phyloP scores from a whole-genome alignment of 1,140 invertebrate species.

The Habropoda laboriosa region DNA sequence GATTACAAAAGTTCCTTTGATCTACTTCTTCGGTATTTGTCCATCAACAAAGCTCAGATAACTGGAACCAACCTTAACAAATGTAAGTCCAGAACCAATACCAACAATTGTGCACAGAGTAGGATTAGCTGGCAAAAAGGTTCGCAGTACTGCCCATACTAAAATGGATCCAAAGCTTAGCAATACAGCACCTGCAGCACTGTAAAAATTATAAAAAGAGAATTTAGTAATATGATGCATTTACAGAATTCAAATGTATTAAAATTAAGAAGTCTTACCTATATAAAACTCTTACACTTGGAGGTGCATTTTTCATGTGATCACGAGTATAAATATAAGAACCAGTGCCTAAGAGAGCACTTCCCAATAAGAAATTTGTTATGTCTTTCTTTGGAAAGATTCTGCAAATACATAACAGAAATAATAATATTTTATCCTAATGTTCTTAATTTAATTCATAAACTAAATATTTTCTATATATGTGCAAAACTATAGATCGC shows the following conservation, averaged over 20 bases:
- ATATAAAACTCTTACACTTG: conserved; percentile 79
- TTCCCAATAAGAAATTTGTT: conserved; percentile 83
- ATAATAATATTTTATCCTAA: no score
- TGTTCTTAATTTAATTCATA: neutral
- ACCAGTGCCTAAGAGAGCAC: conserved; percentile 83
- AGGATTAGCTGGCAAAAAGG: conserved; percentile 85
- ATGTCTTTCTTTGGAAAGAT: conserved; percentile 83
- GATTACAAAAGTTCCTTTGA: neutral
- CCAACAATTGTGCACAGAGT: conserved; percentile 84
- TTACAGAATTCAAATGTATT: neutral
- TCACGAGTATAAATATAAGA: conserved; percentile 86
- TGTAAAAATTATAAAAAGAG: conserved; percentile 62
- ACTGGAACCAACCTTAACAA: conserved; percentile 84
- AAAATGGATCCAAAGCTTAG: conserved; percentile 89
- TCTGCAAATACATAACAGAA: conserved; percentile 63
- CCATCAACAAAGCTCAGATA: conserved; percentile 83
- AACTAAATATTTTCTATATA: neutral
- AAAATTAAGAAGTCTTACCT: conserved; percentile 78
- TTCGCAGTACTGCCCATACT: conserved; percentile 87
- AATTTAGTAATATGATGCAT: neutral
- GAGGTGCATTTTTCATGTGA: conserved; percentile 81
- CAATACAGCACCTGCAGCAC: conserved; percentile 85
- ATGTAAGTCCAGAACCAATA: conserved; percentile 83
- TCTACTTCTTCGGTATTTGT: conserved; percentile 61
- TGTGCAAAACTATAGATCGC: neutral